Base-by-base conservation (phyloP, 2,113 vertebrate species). In the Cichladusa arquata region DNA sequence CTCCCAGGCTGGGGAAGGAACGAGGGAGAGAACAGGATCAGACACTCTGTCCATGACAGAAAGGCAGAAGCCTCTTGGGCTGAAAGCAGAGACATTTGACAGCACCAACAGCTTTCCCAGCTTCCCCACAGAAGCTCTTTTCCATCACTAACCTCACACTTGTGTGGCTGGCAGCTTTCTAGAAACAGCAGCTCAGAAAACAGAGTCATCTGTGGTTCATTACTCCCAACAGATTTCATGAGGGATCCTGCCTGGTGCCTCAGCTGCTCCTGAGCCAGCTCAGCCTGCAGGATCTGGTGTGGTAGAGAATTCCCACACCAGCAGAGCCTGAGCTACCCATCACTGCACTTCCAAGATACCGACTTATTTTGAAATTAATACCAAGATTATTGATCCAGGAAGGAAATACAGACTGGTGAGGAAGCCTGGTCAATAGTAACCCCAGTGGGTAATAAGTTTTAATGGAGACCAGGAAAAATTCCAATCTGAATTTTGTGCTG, bases 371-470 rank as follows among this genome's bases (percentile, higher is more conserved):
- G 95, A 96, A 96, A 97, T 96, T 96, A 93, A 97, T 94, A 90
- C 61, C 9, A 56, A 90, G 94, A 96, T 97, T 97, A 97, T 97
- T 81, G 96, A 97, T 93, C 92, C 74, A 90, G 95, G 94, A 93
- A 84, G 88, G 94, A 96, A 97, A 93, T 88, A 97, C 93, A 80
- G 82, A 96, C 85, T 67, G 85, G 79, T 1, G 0, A 67, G 80
- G 71, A 91, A 34, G 19, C 60, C 95, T 86, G 78, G 88, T 97
- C 93, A 67, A 97, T 95, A 96, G 89, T 95, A 96, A 88, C 66
- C 90, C 95, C 90, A 90, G 81, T 22, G 73, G 64, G 95, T 89
- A 96, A 91, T 92, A 86, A 93, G 81, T 94, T 92, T 96, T 95
- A 83, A 92, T 58, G 71, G 81, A 40, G 50, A 61, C 13, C 12